Base-by-base conservation (phyloP, 2,797 vertebrate genomes). In the Sciurus vulgaris region DNA sequence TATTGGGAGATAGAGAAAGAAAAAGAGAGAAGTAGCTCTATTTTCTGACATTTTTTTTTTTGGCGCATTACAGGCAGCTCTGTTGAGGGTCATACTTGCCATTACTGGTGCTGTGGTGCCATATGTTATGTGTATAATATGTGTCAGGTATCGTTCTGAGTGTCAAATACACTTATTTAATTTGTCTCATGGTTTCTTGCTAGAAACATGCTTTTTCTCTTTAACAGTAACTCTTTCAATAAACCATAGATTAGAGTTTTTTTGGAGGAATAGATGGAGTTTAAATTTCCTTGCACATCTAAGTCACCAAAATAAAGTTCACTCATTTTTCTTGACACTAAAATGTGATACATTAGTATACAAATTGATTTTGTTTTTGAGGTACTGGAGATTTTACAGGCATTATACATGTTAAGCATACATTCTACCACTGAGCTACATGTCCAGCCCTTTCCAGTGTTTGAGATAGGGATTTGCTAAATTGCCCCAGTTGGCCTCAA, bases 201-300 rank as follows among this genome's bases (percentile, higher is more conserved):
- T 81, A 79, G n/a, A 44, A 61, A 3, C 28, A 69, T 20, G 13
- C 3, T 44, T 90, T 86, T 47, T 33, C 41, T 74, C 18, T 76
- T 89, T 73, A 76, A 5, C n/a, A 86, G 70, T 89, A 92, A 44
- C 26, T 22, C 10, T 28, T 20, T 69, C 30, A 86, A 77, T 67
- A 70, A 89, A 69, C 24, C 59, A 67, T 85, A 83, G 86, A 63
- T 67, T 69, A 61, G 11, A 86, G 49, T 92, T 84, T 83, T 0
- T 22, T 84, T 79, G 1, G 7, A 59, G 81, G 13, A 86, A 83
- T 15, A 74, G 70, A 44, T 35, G 8, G 1, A 87, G 38, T 90
- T 89, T 73, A 74, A 85, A 63, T 89, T 35, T 67, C 11, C 18
- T 78, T 83, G 13, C 2, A 63, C 72, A 74, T 74, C 6, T n/a